These are phyloP conservation scores for Caenorhabditis sulstoni DNA, from an alignment of 2,888 invertebrate species.

Conservation along the genomic window DNA sequence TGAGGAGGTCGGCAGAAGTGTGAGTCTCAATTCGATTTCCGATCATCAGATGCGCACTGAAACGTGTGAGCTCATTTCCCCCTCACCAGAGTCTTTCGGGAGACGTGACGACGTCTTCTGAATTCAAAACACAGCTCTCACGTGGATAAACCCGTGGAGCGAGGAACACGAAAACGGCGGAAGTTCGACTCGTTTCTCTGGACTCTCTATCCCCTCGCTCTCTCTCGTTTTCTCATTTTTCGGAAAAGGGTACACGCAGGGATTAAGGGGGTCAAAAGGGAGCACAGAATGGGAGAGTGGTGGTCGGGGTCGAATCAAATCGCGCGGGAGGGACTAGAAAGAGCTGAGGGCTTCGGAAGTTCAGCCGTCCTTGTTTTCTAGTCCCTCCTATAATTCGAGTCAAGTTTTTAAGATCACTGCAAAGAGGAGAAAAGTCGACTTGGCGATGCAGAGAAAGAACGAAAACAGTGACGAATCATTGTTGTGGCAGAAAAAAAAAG, in stretches of 20 bases:
- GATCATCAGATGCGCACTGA: too few species aligned
- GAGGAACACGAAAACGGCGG: constrained; percentile 12
- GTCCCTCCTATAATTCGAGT: too few species aligned
- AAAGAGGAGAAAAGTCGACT: too few species aligned
- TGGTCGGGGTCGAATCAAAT: not conserved
- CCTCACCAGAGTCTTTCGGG: not conserved
- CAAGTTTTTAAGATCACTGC: too few species aligned
- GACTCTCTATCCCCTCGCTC: not conserved
- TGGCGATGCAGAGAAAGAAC: too few species aligned
- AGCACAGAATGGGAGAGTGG: not conserved
- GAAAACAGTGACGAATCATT: too few species aligned
- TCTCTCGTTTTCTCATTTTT: constrained; percentile 2
- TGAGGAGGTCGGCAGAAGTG: not conserved
- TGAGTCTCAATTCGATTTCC: not conserved
- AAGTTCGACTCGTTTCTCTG: not conserved
- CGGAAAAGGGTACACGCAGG: constrained; percentile 9
- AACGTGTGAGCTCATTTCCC: too few species aligned
- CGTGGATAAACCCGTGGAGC: not conserved
- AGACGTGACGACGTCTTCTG: not conserved
- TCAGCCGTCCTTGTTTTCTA: too few species aligned
- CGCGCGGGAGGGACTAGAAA: not conserved
- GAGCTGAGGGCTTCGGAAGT: too few species aligned
- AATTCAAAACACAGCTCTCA: not conserved
- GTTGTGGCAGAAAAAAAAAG: too few species aligned
- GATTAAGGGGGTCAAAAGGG: constrained; percentile 6